Evolutionary conservation across 2,888 invertebrate species (phyloP), one percentile per base, ranked within the genome.

Genomic region (Epistrophe grossulariae): DNA sequence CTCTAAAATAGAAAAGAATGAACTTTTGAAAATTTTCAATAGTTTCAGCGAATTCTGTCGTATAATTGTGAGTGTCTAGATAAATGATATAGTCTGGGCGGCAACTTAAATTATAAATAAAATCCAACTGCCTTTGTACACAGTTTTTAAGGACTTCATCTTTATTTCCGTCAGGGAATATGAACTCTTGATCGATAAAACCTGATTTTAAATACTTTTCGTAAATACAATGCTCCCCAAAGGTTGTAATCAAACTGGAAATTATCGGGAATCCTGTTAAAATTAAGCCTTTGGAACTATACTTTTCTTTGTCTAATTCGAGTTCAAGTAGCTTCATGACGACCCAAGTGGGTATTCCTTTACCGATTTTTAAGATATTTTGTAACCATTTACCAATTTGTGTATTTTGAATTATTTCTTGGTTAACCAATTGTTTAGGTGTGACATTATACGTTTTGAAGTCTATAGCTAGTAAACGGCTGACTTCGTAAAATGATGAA

Each of bases 201-300:
- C 38, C 15, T 1, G 62, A 31, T 55, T 55, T 28, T 4, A n/a
- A 9, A 17, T 10, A 11, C 17, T 59, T 1, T 40, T 60, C 40
- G 15, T 8, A 24, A 1, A 60, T 60, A 11, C 15, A 50, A 31
- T 38, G n/a, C 7, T 55, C 19, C n/a, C 0, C 31, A 6, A 35
- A 8, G 13, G 0, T 1, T n/a, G 19, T 6, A 35, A 7, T 31
- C 9, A 92, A 82, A 74, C 91, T 90, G 66, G 94, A 93, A n/a
- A 95, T 93, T 48, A 96, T 90, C 24, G 96, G 96, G 84, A 96
- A 92, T 9, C 95, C 96, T 79, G 95, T 94, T 88, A 96, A 91
- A 4, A 96, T 93, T 93, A 95, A 96, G 10, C 96, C 96, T 90
- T 95, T 93, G 89, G 95, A 94, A 89, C 92, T 90, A 17, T 94